Conservation (phyloP, 64 coral and sea anemone genomes). For the Porites lutea region DNA sequence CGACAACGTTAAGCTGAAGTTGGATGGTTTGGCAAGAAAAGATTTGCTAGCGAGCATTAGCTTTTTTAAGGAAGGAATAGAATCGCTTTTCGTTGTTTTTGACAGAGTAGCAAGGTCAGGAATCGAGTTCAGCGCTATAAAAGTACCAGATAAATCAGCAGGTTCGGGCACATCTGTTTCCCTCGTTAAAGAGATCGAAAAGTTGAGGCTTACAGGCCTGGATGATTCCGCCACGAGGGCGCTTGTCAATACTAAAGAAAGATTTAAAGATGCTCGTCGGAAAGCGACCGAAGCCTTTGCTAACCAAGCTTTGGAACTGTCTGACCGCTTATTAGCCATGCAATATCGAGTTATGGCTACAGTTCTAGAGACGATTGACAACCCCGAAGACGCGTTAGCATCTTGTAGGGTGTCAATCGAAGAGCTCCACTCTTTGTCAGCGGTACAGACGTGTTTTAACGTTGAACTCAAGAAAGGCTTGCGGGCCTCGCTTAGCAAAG, state of each 20-base stretch:
- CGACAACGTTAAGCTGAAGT: slow-evolving; percentile 45
- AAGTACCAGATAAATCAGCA: neutral
- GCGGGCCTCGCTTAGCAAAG: neutral
- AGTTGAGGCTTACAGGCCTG: slow-evolving; percentile 4
- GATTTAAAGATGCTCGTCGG: slow-evolving; percentile 7
- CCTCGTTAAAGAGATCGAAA: neutral
- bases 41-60: slow-evolving; percentile 11
- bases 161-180: neutral
- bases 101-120: neutral
- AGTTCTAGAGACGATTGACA: neutral
- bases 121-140: neutral
- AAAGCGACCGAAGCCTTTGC: neutral
- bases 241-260: slow-evolving; percentile 21
- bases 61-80: slow-evolving; percentile 8
- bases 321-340: slow-evolving; percentile 24
- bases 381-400: neutral
- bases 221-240: neutral
- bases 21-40: slow-evolving; percentile 31
- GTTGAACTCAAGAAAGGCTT: slow-evolving; percentile 2
- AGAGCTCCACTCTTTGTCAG: neutral
- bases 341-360: neutral
- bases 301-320: slow-evolving; percentile 15
- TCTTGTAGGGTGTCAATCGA: neutral
- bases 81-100: neutral
- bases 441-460: neutral